Evolutionary conservation across 2,888 invertebrate genomes (phyloP).

Genomic region (Clepsis dumicolana): DNA sequence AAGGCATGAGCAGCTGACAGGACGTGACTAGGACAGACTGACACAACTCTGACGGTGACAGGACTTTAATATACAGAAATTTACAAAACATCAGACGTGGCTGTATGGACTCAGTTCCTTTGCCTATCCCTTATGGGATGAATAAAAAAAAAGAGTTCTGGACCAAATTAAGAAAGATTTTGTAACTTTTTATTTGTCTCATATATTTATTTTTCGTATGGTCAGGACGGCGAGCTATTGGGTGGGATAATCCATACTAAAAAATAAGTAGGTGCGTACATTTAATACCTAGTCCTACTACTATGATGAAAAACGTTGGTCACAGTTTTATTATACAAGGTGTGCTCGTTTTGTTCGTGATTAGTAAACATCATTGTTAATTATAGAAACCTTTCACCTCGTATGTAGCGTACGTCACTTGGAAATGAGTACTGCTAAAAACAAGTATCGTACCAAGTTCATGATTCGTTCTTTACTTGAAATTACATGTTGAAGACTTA

Average conservation of each 20-base stretch:
- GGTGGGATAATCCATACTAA: too few relatives aligned
- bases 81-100: too few relatives aligned
- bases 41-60: too few relatives aligned
- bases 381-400: background rate
- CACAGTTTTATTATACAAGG: background rate
- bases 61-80: too few relatives aligned
- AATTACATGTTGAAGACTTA: conserved; percentile 23
- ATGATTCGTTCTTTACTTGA: conserved; percentile 8
- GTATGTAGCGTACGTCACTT: background rate
- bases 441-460: conserved; percentile 18
- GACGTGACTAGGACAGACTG: too few relatives aligned
- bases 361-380: background rate
- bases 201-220: background rate
- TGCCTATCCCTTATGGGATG: too few relatives aligned
- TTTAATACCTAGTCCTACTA: too few relatives aligned
- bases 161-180: background rate
- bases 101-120: too few relatives aligned
- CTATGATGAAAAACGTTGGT: background rate
- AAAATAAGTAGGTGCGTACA: too few relatives aligned
- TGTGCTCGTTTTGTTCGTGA: background rate
- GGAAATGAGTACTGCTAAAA: conserved; percentile 1
- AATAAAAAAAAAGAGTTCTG: too few relatives aligned
- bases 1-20: too few relatives aligned
- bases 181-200: conserved; percentile 1
- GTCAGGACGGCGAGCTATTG: background rate